Base-by-base conservation (phyloP, 2,888 invertebrate species). In the Drepanosiphum platanoidis region DNA sequence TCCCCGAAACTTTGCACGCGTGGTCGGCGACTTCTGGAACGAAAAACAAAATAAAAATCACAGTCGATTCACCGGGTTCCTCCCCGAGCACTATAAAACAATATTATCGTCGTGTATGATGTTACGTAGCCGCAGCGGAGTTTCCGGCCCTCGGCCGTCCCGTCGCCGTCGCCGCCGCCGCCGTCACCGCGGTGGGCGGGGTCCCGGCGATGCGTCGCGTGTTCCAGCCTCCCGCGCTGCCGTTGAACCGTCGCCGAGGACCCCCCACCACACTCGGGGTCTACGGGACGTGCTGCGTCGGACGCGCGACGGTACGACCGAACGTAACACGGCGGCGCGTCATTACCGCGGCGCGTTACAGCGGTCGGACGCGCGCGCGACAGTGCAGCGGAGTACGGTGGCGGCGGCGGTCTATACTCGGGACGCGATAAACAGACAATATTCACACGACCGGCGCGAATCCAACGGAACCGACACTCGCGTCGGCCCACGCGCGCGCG, bases 191-290 rank as follows among this genome's bases (percentile, higher is more conserved):
- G 36, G 8, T 80, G 68, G 79, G 79, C 79, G 79, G 68, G 52
- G 68, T 68, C 79, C 34, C 34, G 15, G 68, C 68, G 68, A 52
- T 9, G 42, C 79, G 52, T 58, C 70, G 68, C 36, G 79, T 80
- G 80, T 80, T 80, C 80, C 80, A 80, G 80, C 80, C 80, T 80
- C 70, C 52, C 22, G 70, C 80, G 52, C 39, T 64, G 39, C 64
- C 79, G 79, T 52, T 46, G 79, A 79, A 68, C 79, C 79, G 79
- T 79, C 58, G 58, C 27, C 39, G 64, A 4, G 77, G 39, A 30
- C 18, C 39, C 61, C 77, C 77, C 61, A 34, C 30, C 64, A 9
- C 77, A 36, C 42, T 4, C 77, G 39, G 39, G 4, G 32, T 39
- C n/a, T n/a, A 22, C 75, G 36, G 18, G 34, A 30, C 34, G n/a